Evolutionary conservation across 2,797 vertebrate species (phyloP), one percentile per base, ranked within the genome.

Genomic region (Enteromius paludinosus): DNA sequence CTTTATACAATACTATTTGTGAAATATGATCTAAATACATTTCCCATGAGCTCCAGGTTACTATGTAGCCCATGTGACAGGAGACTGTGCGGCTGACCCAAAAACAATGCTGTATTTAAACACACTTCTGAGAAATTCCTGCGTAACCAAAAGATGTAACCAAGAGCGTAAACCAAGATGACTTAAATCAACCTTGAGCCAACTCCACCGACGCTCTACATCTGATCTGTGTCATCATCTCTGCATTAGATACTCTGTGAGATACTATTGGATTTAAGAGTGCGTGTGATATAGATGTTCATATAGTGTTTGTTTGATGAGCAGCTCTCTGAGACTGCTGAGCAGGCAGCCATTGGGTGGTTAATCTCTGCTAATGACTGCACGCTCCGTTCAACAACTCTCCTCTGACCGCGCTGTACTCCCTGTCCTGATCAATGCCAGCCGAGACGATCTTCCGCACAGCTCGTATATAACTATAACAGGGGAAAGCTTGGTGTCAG

Each of bases 401-500:
- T 93, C 92, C 89, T 87, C 90, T 93, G 93, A 92, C 91, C 92
- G 84, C 90, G 86, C 91, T 93, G 89, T 92, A 93, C 94, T 94
- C 92, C 92, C 93, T 91, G 90, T 88, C 89, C 89, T 88, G 91
- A 94, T 95, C 93, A 91, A 93, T 94, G 91, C 90, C 88, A 93
- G 92, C 92, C 92, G 92, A 93, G 93, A 93, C 92, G 91, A 93
- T 90, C 90, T 90, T 92, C 89, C 83, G 84, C 88, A 88, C 91
- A 89, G 90, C 90, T 92, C 88, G 86, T 90, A 91, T 90, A 92
- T 92, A 91, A 90, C 87, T 88, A 71, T 64, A 77, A 54, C 65
- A 68, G 23, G 33, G 61, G 38, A 59, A 17, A 33, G 68, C 54
- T 54, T 41, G 66, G 52, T 47, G 28, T 75, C 56, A 47, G 54